A percentile compares a stretch with the other conserved stretches of the same genome.
phyloP scores from a whole-genome alignment of 2,113 vertebrate genomes.

The Ammodytes dubius region DNA sequence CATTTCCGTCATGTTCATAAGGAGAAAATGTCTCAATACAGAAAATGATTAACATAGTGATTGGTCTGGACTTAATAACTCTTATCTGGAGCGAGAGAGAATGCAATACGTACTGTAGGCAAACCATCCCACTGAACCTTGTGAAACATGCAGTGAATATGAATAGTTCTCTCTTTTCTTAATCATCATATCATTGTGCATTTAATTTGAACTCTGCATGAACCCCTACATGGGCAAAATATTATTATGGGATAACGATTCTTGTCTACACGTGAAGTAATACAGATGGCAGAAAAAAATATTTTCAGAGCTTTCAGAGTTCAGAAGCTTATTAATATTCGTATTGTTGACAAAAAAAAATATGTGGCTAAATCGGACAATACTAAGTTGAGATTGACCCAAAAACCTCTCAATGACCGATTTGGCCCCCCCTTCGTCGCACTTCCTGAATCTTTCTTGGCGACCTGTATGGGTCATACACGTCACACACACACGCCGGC shows the following conservation, averaged over 20 bases:
- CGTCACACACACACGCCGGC: constrained; percentile 29
- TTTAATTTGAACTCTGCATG: constrained; percentile 59
- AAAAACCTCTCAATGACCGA: constrained; percentile 69
- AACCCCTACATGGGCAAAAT: constrained; percentile 45
- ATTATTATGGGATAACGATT: constrained; percentile 45
- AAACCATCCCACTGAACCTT: constrained; percentile 29
- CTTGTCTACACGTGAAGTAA: not conserved
- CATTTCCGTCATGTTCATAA: too few relatives aligned
- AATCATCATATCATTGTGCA: constrained; percentile 24
- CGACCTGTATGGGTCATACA: constrained; percentile 11
- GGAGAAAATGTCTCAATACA: too few relatives aligned
- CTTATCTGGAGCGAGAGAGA: constrained; percentile 63
- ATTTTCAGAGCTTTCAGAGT: not conserved
- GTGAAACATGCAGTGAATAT: not conserved
- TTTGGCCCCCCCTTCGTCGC: not conserved
- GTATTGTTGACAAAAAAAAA: constrained; percentile 48
- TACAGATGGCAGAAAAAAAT: constrained; percentile 21
- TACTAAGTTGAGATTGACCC: constrained; percentile 70
- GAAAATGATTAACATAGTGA: not conserved
- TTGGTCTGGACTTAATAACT: not conserved
- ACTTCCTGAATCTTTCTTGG: not conserved
- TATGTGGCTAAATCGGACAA: constrained; percentile 42
- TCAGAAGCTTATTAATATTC: constrained; percentile 26
- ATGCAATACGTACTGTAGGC: constrained; percentile 43
- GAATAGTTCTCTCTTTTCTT: not conserved